These are phyloP conservation scores for Macrobrachium nipponense DNA, from an alignment of 1,140 invertebrate species.

Conservation along the genomic window DNA sequence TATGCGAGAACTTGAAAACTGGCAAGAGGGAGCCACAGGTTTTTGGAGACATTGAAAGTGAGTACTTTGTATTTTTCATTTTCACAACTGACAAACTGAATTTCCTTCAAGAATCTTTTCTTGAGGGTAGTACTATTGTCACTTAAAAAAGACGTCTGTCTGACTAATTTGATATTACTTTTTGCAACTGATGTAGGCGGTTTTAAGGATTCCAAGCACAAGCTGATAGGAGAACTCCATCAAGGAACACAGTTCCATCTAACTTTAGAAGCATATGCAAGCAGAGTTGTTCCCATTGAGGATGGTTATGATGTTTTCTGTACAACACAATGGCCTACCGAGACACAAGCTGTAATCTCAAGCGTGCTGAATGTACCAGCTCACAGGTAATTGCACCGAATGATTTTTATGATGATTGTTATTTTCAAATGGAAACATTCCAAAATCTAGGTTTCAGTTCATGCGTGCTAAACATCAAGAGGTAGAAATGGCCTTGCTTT, in stretches of 20 bases:
- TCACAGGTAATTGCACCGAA: background rate
- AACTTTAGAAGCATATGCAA: conserved; percentile 69
- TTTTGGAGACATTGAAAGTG: conserved; percentile 17
- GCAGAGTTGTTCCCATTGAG: conserved; percentile 66
- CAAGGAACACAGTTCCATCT: conserved; percentile 70
- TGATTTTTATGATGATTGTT: background rate
- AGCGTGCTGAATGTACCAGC: conserved; percentile 30
- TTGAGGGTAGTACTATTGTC: background rate
- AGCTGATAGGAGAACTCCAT: conserved; percentile 68
- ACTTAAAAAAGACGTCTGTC: background rate
- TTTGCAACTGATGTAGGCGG: conserved; percentile 14
- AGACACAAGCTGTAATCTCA: conserved; percentile 39
- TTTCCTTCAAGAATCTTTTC: background rate
- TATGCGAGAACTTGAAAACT: conserved; percentile 19
- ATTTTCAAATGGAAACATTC: no score
- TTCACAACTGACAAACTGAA: background rate
- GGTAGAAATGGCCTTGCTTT: no score
- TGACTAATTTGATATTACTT: background rate
- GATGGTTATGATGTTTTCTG: conserved; percentile 69
- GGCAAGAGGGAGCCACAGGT: conserved; percentile 17
- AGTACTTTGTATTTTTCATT: background rate
- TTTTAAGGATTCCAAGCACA: conserved; percentile 23
- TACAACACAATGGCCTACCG: conserved; percentile 69
- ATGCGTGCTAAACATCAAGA: no score
- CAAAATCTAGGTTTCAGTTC: no score